Evolutionary conservation across 1,140 invertebrate species (phyloP).

Genomic region (Melipona quadrifasciata): DNA sequence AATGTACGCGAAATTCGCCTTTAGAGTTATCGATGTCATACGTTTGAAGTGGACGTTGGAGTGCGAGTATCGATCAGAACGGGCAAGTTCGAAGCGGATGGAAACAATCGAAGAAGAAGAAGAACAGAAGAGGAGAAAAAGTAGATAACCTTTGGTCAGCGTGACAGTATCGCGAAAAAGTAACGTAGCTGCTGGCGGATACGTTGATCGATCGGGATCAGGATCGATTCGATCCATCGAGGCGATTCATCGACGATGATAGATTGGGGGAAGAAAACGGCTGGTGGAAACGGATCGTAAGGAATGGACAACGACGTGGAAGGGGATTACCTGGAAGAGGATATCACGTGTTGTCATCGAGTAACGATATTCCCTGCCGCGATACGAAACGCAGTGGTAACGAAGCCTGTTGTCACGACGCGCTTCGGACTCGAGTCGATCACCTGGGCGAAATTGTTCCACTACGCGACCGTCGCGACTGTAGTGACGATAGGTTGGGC

Average conservation of each 20-base stretch:
- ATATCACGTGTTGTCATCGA: conserved; percentile 70
- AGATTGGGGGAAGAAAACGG: no score
- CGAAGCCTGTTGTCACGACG: conserved; percentile 48
- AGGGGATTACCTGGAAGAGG: conserved; percentile 33
- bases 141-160: no score
- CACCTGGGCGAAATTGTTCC: conserved; percentile 71
- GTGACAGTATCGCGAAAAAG: no score
- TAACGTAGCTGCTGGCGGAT: neutral
- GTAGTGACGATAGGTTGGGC: conserved; percentile 62
- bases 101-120: neutral
- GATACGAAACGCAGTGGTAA: conserved; percentile 69
- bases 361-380: conserved; percentile 65
- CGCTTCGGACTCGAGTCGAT: conserved; percentile 36
- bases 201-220: neutral
- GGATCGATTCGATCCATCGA: neutral
- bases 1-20: no score
- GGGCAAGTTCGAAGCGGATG: neutral
- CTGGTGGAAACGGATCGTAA: neutral
- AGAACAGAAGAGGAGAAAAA: no score
- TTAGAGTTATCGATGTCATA: no score
- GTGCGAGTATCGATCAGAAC: neutral
- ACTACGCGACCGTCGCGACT: conserved; percentile 45
- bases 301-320: neutral
- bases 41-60: no score
- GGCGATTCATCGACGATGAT: neutral